Base-by-base conservation (phyloP, 2,797 vertebrate genomes). In the Nasua narica region DNA sequence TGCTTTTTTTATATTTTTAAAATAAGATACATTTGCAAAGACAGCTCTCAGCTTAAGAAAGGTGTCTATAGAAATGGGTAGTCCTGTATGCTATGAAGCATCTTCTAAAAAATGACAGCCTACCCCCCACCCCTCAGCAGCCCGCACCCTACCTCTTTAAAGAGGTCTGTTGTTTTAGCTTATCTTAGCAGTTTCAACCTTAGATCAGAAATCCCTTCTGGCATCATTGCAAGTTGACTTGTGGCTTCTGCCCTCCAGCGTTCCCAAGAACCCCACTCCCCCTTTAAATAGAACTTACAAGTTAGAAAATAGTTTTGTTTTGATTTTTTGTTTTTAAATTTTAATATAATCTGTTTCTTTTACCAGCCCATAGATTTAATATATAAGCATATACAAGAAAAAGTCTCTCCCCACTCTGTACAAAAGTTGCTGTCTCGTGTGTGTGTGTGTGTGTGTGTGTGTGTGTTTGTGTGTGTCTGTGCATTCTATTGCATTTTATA, bases 381-480 rank as follows among this genome's bases (percentile, higher is more conserved):
- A 99, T 99, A 99, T 99, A 99, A 99, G 99, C 99, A 99, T 99
- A 99, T 99, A 99, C 99, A 99, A 99, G 99, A 99, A 99, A 99
- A 99, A 99, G 99, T 99, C 99, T 99, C 98, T 99, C 98, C 99
- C 99, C 99, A 98, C 99, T 99, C 99, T 99, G 99, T 99, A 99
- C 99, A 99, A 99, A 99, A 99, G 99, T 99, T 99, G 98, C 98
- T 99, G 98, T 99, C 99, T 98, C 67, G 56, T 58, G 56, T 58
- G 56, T 58, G 56, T 58, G 10, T 58, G 56, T 88, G n/a, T 87
- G 76, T 92, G 25, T 81, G 14, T 72, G 40, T 58, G 46, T 79
- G 65, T 90, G 21, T 88, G n/a, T 87, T 65, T 92, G 25, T 81
- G 14, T 72, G 40, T 58, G 46, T 79, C 52, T 90, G 21, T 99